These are phyloP conservation scores for Thaumatotibia leucotreta DNA, from an alignment of 1,140 invertebrate species.

Conservation along the genomic window DNA sequence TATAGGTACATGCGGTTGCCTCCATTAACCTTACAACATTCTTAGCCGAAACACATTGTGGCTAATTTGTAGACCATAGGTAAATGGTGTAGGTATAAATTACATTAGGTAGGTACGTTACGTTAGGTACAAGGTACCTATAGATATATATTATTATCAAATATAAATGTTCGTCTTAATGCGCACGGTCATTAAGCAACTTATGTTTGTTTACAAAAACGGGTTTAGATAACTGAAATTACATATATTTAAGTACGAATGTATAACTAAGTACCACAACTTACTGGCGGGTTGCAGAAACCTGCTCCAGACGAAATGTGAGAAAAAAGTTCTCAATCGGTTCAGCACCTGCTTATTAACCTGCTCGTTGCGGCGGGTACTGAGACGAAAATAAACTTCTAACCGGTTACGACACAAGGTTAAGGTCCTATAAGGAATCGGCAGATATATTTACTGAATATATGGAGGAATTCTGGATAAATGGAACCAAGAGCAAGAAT, in stretches of 20 bases:
- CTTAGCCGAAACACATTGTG: too few species aligned
- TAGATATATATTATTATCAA: too few species aligned
- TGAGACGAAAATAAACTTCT: not conserved
- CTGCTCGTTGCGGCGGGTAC: not conserved
- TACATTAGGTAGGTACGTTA: too few species aligned
- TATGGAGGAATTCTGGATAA: not conserved
- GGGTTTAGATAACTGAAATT: not conserved
- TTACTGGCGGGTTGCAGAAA: slow-evolving; percentile 5
- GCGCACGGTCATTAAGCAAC: not conserved
- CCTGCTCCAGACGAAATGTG: not conserved
- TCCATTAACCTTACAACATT: too few species aligned
- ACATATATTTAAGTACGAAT: too few species aligned
- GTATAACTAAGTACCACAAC: not conserved
- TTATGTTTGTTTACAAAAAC: slow-evolving; percentile 5
- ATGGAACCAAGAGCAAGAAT: too few species aligned
- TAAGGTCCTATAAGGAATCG: not conserved
- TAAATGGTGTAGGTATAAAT: too few species aligned
- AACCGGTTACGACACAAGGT: not conserved
- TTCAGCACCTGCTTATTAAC: not conserved
- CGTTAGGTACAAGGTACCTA: too few species aligned
- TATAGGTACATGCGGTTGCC: too few species aligned
- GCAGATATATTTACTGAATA: not conserved
- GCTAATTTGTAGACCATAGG: too few species aligned
- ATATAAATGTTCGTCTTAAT: not conserved
- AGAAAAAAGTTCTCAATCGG: slow-evolving; percentile 8